These are phyloP conservation scores for Aricia agestis DNA, from an alignment of 1,140 invertebrate genomes.

Conservation along the genomic window DNA sequence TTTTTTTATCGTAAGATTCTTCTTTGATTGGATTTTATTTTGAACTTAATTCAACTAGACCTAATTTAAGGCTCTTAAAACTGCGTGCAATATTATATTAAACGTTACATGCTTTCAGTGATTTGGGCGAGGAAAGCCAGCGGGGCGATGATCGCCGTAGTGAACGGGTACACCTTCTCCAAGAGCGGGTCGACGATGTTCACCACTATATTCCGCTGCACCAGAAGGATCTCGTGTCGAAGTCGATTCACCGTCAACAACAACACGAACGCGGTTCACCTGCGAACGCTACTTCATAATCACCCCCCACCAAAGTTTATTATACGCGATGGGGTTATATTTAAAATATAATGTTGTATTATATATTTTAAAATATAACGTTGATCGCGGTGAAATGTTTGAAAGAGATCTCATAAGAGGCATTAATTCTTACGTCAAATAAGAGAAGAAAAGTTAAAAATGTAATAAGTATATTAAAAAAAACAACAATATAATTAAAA, in stretches of 20 bases:
- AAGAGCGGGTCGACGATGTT: slow-evolving; percentile 14
- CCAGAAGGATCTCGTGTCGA: slow-evolving; percentile 24
- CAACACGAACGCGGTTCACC: not conserved
- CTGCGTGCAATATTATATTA: no score
- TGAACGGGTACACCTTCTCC: slow-evolving; percentile 37
- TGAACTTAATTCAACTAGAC: no score
- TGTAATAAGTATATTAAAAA: no score
- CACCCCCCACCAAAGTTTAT: slow-evolving; percentile 23
- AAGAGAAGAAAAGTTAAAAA: no score
- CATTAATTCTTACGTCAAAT: no score
- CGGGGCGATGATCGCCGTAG: slow-evolving; percentile 31
- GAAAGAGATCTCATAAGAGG: no score
- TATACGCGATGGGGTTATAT: slow-evolving; percentile 18
- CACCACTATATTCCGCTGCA: slow-evolving; percentile 26
- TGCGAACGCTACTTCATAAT: slow-evolving; percentile 13
- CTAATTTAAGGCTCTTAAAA: no score
- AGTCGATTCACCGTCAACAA: slow-evolving; percentile 24
- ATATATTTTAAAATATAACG: no score
- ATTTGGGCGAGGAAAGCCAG: slow-evolving; percentile 29
- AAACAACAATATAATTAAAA: no score
- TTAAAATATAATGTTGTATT: not conserved
- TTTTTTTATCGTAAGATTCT: no score
- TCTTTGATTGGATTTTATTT: no score
- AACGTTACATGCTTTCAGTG: slow-evolving; percentile 22
- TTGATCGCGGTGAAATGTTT: not conserved